Evolutionary conservation across 2,888 invertebrate genomes (phyloP).

Genomic region (Muschampia plurimacula): DNA sequence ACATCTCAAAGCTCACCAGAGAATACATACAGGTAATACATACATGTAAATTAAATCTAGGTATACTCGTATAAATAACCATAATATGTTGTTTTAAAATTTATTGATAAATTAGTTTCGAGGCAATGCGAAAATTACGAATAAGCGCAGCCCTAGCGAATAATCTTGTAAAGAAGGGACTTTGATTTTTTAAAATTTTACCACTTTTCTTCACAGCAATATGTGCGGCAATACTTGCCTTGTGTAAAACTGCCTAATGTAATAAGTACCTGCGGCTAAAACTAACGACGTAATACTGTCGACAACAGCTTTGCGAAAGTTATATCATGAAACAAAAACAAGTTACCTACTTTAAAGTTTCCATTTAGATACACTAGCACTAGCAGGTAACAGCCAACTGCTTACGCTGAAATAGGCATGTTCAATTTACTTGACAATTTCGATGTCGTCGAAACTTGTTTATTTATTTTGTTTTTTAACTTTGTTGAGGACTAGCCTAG

Average conservation of each 20-base stretch:
- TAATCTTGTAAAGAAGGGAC: background rate
- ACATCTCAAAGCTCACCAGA: slow-evolving; percentile 98
- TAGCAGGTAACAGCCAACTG: background rate
- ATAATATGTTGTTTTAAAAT: too few relatives aligned
- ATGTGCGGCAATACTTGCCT: background rate
- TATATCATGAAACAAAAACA: slow-evolving; percentile 33
- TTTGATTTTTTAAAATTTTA: too few relatives aligned
- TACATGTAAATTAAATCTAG: background rate
- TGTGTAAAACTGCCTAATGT: slow-evolving; percentile 13
- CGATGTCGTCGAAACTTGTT: slow-evolving; percentile 10
- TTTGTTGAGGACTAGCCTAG: too few relatives aligned
- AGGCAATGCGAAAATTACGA: slow-evolving; percentile 37
- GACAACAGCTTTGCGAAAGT: slow-evolving; percentile 35
- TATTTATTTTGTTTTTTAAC: background rate
- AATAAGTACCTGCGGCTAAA: slow-evolving; percentile 19
- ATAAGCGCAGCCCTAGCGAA: slow-evolving; percentile 35
- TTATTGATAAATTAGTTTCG: background rate
- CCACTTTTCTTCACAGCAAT: background rate
- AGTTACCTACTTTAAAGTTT: slow-evolving; percentile 23
- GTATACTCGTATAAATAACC: too few relatives aligned
- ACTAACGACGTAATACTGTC: slow-evolving; percentile 20
- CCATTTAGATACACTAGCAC: slow-evolving; percentile 13
- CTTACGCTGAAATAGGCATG: slow-evolving; percentile 25
- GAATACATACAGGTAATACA: slow-evolving; percentile 97
- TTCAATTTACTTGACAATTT: slow-evolving; percentile 30